Conservation (phyloP, 2,797 vertebrate genomes). For the Etheostoma nigrum region DNA sequence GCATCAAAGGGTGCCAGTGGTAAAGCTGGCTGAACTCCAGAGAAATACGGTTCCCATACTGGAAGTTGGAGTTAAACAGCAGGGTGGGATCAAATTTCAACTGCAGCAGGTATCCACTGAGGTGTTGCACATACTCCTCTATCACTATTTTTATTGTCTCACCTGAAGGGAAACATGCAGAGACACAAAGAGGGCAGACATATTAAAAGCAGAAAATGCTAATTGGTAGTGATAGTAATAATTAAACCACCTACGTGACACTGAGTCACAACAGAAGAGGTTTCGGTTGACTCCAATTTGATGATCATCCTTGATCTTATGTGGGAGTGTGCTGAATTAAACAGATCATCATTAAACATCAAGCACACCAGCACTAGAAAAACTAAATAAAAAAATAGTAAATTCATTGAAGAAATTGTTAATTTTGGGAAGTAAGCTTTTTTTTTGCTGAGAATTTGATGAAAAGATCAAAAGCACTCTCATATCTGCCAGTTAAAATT, state of each 20-base stretch:
- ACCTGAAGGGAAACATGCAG: slow-evolving; percentile 78
- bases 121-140: slow-evolving; percentile 97
- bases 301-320: background rate
- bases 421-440: too few species aligned
- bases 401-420: background rate
- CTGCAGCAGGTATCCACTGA: slow-evolving; percentile 93
- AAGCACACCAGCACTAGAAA: background rate
- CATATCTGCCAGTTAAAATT: too few species aligned
- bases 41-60: slow-evolving; percentile 94
- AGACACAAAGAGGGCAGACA: background rate
- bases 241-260: background rate
- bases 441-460: too few species aligned
- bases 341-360: background rate
- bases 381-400: too few species aligned
- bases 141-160: slow-evolving; percentile 95
- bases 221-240: too few species aligned
- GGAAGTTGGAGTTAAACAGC: slow-evolving; percentile 90
- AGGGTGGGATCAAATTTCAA: slow-evolving; percentile 94
- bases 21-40: slow-evolving; percentile 97
- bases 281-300: background rate
- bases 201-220: background rate
- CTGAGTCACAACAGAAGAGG: too few species aligned
- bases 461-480: too few species aligned
- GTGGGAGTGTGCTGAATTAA: background rate
- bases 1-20: slow-evolving; percentile 98